Conservation (phyloP, 2,797 vertebrate species). For the Ibycter americanus region DNA sequence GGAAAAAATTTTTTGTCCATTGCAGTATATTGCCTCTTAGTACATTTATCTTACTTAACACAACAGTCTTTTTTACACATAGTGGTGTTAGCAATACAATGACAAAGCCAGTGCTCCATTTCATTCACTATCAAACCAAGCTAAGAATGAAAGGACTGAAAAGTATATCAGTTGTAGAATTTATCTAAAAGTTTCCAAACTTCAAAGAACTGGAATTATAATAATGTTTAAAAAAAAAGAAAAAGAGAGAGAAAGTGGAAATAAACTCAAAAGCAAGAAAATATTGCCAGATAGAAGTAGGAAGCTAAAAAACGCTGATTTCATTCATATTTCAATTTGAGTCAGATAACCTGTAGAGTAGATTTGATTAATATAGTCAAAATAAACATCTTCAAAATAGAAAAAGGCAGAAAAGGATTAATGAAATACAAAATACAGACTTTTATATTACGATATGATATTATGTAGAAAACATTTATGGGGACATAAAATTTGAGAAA, state of each 20-base stretch:
- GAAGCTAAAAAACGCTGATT: not conserved
- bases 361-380: not conserved
- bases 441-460: not conserved
- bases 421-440: not conserved
- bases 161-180: not conserved
- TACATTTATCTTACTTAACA: not conserved
- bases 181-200: not conserved
- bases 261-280: not conserved
- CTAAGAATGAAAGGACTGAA: not conserved
- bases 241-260: not conserved
- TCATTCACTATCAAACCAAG: not conserved
- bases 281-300: not conserved
- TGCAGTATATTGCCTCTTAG: not conserved
- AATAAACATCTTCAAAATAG: not conserved
- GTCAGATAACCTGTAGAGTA: not conserved
- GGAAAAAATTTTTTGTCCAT: not conserved
- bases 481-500: not conserved
- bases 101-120: not conserved
- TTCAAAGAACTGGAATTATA: not conserved
- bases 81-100: not conserved
- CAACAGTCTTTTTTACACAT: not conserved
- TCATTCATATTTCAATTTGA: not conserved
- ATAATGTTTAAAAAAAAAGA: not conserved
- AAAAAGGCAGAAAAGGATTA: not conserved
- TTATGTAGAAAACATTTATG: not conserved